A percentile compares a stretch with the other conserved stretches of the same genome.
Evolutionary conservation across 1,140 invertebrate genomes (phyloP).

Genomic region (Zaprionus ghesquierei): DNA sequence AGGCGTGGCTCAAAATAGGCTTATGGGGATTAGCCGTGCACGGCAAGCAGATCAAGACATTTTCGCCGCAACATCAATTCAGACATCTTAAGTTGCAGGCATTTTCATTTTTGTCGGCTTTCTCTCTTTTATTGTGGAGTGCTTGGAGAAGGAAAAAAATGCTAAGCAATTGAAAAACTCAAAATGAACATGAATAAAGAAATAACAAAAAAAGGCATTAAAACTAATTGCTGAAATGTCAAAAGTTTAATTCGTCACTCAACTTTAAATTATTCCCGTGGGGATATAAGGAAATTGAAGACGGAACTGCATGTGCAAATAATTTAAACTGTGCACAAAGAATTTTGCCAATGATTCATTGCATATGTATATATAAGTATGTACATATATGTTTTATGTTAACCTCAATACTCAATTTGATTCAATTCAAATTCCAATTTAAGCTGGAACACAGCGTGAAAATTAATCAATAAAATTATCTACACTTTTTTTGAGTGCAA

Average conservation of each 20-base stretch:
- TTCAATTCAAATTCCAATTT: neutral
- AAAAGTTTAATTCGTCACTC: no score
- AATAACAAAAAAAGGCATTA: no score
- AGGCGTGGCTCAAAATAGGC: constrained; percentile 65
- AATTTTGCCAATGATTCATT: no score
- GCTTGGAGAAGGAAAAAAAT: neutral
- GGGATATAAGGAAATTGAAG: no score
- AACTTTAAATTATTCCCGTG: no score
- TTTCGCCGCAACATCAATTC: constrained; percentile 24
- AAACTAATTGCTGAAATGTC: no score
- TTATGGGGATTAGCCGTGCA: constrained; percentile 50
- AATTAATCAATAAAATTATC: neutral
- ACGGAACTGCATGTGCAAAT: no score
- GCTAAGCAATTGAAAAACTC: no score
- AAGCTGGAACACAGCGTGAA: neutral
- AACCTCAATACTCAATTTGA: neutral
- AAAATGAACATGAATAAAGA: no score
- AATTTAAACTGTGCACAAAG: neutral
- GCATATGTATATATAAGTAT: no score
- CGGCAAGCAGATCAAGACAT: constrained; percentile 46
- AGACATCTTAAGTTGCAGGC: constrained; percentile 28
- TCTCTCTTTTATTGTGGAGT: neutral
- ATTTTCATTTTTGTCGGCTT: neutral
- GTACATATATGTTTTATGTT: neutral
- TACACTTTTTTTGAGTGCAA: no score